Percentiles rank a stretch among this genome's conserved stretches.
Evolutionary conservation across 2,888 invertebrate genomes (phyloP).

Genomic region (Amaurobius ferox): DNA sequence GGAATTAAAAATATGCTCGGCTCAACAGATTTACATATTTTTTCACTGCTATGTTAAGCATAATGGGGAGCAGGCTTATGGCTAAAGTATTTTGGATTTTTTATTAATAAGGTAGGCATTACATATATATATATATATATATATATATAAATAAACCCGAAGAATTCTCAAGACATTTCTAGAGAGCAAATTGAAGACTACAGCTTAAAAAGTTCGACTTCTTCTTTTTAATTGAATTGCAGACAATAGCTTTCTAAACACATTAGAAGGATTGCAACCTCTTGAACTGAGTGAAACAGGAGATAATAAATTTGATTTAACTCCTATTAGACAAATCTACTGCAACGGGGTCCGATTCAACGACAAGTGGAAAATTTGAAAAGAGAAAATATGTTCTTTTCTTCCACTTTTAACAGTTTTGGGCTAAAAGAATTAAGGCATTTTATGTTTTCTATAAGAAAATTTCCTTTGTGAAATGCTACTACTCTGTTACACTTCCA

Average conservation of each 20-base stretch:
- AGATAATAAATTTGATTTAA: not conserved
- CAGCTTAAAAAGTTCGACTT: too few relatives aligned
- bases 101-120: too few relatives aligned
- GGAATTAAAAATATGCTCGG: too few relatives aligned
- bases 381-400: not conserved
- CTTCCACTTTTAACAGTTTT: not conserved
- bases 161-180: too few relatives aligned
- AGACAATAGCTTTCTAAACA: not conserved
- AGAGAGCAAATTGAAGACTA: too few relatives aligned
- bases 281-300: not conserved
- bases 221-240: too few relatives aligned
- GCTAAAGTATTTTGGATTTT: too few relatives aligned
- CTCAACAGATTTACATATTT: too few relatives aligned
- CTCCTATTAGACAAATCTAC: not conserved
- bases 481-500: not conserved
- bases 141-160: too few relatives aligned
- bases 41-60: too few relatives aligned
- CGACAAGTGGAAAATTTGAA: conserved; percentile 1
- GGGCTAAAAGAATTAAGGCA: not conserved
- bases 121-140: too few relatives aligned
- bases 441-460: not conserved
- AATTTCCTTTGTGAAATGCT: not conserved
- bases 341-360: not conserved
- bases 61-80: too few relatives aligned
- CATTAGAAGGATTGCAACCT: not conserved